phyloP scores from a whole-genome alignment of 2,888 invertebrate species.

The Thera obeliscata region DNA sequence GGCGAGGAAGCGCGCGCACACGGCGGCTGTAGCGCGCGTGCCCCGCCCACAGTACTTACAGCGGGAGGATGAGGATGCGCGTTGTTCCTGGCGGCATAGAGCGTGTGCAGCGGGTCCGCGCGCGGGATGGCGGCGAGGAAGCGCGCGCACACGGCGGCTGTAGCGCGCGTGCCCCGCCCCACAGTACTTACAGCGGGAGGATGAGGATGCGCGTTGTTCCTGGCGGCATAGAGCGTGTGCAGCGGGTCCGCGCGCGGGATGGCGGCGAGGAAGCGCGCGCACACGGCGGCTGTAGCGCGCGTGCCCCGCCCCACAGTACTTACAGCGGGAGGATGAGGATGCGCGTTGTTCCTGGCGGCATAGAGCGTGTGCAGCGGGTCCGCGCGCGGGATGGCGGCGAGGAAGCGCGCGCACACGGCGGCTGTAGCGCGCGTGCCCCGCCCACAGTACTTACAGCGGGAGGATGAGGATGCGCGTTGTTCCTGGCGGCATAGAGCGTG shows the following conservation, averaged over 20 bases:
- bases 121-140: constrained; percentile 93
- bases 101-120: constrained; percentile 95
- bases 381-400: no score
- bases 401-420: no score
- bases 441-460: no score
- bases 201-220: constrained; percentile 90
- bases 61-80: constrained; percentile 87
- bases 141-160: constrained; percentile 93
- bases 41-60: constrained; percentile 47
- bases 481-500: no score
- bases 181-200: constrained; percentile 76
- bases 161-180: no score
- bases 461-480: no score
- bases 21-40: no score
- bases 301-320: no score
- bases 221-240: constrained; percentile 96
- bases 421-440: no score
- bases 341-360: no score
- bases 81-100: constrained; percentile 95
- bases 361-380: no score
- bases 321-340: no score
- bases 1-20: constrained; percentile 94
- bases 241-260: constrained; percentile 93
- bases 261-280: constrained; percentile 94
- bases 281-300: constrained; percentile 86